Conservation (phyloP, 2,888 invertebrate species). For the Caenorhabditis sp. region DNA sequence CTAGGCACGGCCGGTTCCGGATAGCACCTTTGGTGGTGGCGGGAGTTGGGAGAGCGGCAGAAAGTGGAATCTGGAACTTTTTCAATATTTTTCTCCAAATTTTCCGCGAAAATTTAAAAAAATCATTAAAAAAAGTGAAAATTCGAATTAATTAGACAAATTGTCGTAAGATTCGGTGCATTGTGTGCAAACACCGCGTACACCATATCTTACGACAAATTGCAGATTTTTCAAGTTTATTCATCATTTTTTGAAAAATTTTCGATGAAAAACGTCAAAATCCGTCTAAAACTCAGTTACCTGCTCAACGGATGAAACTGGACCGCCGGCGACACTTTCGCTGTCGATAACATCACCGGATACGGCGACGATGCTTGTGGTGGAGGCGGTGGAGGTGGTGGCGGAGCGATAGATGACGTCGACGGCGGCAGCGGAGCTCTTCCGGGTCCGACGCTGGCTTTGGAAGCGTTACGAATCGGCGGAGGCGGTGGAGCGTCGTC, state of each 20-base stretch:
- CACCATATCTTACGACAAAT: too few species aligned
- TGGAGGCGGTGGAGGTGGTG: slow-evolving; percentile 49
- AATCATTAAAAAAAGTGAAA: too few species aligned
- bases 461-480: slow-evolving; percentile 67
- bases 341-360: slow-evolving; percentile 38
- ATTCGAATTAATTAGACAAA: too few species aligned
- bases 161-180: too few species aligned
- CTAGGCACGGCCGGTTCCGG: slow-evolving; percentile 28
- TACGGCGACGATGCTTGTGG: slow-evolving; percentile 41
- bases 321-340: slow-evolving; percentile 32
- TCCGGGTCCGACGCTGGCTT: slow-evolving; percentile 19
- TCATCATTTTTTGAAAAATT: neutral
- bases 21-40: slow-evolving; percentile 62
- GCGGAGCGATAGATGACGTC: slow-evolving; percentile 18
- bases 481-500: slow-evolving; percentile 68
- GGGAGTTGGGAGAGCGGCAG: slow-evolving; percentile 67
- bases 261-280: neutral
- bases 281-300: slow-evolving; percentile 17
- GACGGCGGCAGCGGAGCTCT: slow-evolving; percentile 48
- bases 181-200: too few species aligned
- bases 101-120: too few species aligned
- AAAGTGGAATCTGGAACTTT: slow-evolving; percentile 68
- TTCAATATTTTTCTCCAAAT: too few species aligned
- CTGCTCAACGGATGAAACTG: slow-evolving; percentile 55
- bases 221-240: neutral